Conservation (phyloP, 1,140 invertebrate species). For the Procambarus clarkii region DNA sequence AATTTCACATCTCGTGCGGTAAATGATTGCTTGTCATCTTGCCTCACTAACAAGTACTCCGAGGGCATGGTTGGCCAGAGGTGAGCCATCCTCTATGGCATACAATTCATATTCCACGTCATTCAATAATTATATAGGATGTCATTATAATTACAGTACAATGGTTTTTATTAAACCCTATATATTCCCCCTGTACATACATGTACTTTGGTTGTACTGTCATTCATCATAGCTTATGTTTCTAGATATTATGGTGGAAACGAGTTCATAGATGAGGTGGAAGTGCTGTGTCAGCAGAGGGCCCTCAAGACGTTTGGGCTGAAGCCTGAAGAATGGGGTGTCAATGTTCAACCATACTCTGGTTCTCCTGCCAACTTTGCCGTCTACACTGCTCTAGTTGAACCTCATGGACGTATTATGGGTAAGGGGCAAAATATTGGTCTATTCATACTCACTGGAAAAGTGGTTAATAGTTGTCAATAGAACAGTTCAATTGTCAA, state of each 20-base stretch:
- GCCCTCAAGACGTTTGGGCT: constrained; percentile 90
- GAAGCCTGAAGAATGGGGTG: constrained; percentile 93
- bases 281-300: constrained; percentile 90
- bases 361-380: constrained; percentile 98
- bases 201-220: no score
- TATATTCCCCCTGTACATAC: no score
- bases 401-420: constrained; percentile 98
- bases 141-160: no score
- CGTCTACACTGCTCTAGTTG: constrained; percentile 90
- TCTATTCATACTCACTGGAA: neutral
- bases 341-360: constrained; percentile 98
- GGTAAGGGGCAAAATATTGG: constrained; percentile 76
- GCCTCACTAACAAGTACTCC: constrained; percentile 98
- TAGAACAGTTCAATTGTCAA: no score
- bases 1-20: constrained; percentile 97
- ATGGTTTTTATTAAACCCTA: no score
- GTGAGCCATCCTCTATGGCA: constrained; percentile 76
- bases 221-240: neutral
- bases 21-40: constrained; percentile 92
- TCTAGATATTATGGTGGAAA: constrained; percentile 95
- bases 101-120: no score
- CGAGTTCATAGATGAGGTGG: constrained; percentile 94
- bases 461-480: neutral
- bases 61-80: constrained; percentile 93
- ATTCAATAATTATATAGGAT: no score